phyloP scores from a whole-genome alignment of 53 echinoderm and acorn worm species.

The Apostichopus leukothele region DNA sequence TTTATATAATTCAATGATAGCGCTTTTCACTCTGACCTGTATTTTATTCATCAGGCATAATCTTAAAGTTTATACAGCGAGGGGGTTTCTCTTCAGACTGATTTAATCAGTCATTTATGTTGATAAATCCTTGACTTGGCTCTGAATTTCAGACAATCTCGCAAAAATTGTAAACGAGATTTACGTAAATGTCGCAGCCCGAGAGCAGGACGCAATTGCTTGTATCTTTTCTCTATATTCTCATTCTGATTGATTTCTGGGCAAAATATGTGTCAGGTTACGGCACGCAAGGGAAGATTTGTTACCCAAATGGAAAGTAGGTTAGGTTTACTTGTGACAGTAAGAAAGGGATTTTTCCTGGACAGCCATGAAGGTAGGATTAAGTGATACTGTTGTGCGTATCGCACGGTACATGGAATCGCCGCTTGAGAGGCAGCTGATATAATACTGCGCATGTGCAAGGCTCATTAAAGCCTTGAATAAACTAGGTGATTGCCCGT shows the following conservation, averaged over 20 bases:
- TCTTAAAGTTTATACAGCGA: too few relatives aligned
- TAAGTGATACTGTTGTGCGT: too few relatives aligned
- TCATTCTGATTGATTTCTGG: background rate
- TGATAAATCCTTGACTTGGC: background rate
- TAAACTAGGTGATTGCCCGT: too few relatives aligned
- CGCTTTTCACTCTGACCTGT: too few relatives aligned
- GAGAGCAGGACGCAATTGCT: background rate
- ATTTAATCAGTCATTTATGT: background rate
- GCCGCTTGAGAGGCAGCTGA: too few relatives aligned
- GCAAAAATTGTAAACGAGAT: too few relatives aligned
- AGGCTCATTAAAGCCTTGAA: too few relatives aligned
- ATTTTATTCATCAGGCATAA: too few relatives aligned
- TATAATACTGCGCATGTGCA: too few relatives aligned
- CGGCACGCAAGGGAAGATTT: background rate
- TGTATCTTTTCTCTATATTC: background rate
- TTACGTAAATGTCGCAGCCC: background rate
- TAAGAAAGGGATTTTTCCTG: background rate
- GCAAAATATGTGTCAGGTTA: background rate
- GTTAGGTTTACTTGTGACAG: background rate
- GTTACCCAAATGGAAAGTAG: background rate
- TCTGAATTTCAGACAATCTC: background rate
- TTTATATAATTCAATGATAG: too few relatives aligned
- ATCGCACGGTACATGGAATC: too few relatives aligned
- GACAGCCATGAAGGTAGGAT: background rate
- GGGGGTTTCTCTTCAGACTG: too few relatives aligned